These are phyloP conservation scores for Cabera pusaria DNA, from an alignment of 2,888 invertebrate genomes.

Conservation along the genomic window DNA sequence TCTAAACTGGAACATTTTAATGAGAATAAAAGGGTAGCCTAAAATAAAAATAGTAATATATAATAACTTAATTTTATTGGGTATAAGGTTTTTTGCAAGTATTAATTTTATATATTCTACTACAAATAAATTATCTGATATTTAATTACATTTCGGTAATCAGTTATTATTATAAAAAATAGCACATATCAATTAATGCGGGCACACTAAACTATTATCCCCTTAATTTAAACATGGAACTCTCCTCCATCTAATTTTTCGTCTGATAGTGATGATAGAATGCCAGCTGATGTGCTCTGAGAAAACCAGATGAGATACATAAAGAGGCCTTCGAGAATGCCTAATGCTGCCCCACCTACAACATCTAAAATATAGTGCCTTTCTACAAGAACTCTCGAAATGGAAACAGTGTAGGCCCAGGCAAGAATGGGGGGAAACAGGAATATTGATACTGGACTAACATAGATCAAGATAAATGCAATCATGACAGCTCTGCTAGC, in stretches of 20 bases:
- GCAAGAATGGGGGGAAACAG: conserved; percentile 86
- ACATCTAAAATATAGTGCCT: conserved; percentile 96
- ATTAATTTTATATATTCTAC: too few species aligned
- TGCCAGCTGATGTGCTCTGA: conserved; percentile 81
- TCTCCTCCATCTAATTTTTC: conserved; percentile 88
- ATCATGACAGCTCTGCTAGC: conserved; percentile 92
- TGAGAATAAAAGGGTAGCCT: too few species aligned
- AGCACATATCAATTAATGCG: too few species aligned
- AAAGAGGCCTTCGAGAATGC: conserved; percentile 87
- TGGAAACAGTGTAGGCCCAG: conserved; percentile 89
- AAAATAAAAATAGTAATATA: too few species aligned
- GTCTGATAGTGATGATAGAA: conserved; percentile 86
- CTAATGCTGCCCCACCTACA: conserved; percentile 88
- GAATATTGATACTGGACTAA: conserved; percentile 85
- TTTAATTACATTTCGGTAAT: too few species aligned
- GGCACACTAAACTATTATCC: too few species aligned
- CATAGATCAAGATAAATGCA: conserved; percentile 86
- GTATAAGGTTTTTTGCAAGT: too few species aligned
- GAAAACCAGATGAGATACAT: conserved; percentile 88
- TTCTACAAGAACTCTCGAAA: conserved; percentile 92
- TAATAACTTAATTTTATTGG: too few species aligned
- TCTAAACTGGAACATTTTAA: too few species aligned
- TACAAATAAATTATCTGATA: too few species aligned
- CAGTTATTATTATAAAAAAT: too few species aligned
- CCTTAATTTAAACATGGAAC: conserved; percentile 81